Evolutionary conservation across 2,113 vertebrate genomes (phyloP).

Genomic region (Ploceus nigricollis): DNA sequence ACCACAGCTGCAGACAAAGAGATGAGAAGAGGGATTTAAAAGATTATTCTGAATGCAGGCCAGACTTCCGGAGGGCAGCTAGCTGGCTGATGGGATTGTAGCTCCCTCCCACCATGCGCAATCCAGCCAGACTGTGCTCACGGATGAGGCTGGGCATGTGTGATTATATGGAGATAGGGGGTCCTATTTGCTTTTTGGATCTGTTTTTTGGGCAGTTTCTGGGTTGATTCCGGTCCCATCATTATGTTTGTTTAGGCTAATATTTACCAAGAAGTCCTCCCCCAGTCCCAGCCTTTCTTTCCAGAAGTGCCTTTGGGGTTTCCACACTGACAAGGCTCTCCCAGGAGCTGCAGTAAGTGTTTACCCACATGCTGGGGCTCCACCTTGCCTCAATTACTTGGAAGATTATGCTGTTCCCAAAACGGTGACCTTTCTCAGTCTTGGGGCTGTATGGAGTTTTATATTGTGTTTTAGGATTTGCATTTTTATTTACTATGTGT

Average conservation of each 20-base stretch:
- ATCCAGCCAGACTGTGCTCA: rapidly evolving
- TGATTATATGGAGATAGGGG: not conserved
- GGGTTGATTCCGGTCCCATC: not conserved
- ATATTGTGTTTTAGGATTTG: not conserved
- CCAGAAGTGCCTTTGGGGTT: not conserved
- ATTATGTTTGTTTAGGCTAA: not conserved
- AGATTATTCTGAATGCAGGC: not conserved
- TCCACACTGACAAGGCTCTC: not conserved
- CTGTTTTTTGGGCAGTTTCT: not conserved
- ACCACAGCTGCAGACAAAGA: not conserved
- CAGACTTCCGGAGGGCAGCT: not conserved
- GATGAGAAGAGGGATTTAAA: constrained; percentile 11
- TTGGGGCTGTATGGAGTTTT: not conserved
- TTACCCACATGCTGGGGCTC: not conserved
- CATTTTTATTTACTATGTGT: not conserved
- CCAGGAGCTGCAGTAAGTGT: not conserved
- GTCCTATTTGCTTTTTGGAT: not conserved
- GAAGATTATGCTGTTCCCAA: not conserved
- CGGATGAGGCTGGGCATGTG: not conserved
- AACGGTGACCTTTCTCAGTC: not conserved
- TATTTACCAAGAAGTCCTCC: not conserved
- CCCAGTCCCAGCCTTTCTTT: not conserved
- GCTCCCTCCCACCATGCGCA: rapidly evolving
- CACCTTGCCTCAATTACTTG: not conserved
- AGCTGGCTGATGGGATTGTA: not conserved